Conservation (phyloP, 2,888 invertebrate genomes). For the Prenolepis imparis region DNA sequence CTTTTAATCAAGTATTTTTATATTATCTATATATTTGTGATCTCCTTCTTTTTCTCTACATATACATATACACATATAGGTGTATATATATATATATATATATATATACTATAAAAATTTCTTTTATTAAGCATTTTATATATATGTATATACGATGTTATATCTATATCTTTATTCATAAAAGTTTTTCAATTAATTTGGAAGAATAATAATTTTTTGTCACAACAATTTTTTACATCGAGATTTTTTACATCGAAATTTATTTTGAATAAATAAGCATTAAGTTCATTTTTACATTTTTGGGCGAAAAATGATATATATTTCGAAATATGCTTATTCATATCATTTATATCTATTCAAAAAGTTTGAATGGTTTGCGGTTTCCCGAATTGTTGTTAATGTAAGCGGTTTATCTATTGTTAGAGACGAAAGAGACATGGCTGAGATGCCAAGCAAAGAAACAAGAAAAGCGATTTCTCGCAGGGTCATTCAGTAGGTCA, state of each 20-base stretch:
- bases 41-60: background rate
- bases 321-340: background rate
- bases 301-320: background rate
- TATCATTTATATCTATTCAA: conserved; percentile 4
- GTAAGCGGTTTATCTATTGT: conserved; percentile 27
- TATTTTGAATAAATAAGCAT: background rate
- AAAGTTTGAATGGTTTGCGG: background rate
- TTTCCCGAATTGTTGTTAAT: conserved; percentile 31
- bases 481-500: conserved; percentile 39
- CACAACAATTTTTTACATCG: background rate
- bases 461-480: conserved; percentile 22
- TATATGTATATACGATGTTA: background rate
- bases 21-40: background rate
- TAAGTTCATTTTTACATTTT: background rate
- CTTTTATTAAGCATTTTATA: background rate
- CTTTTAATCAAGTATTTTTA: background rate
- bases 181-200: background rate
- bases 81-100: background rate
- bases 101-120: background rate
- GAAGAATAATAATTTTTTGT: background rate
- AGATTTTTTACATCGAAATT: background rate
- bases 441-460: background rate
- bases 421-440: background rate
- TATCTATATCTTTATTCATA: background rate
- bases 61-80: background rate